These are phyloP conservation scores for Atrichornis clamosus DNA, from an alignment of 2,113 vertebrate genomes.

Conservation along the genomic window DNA sequence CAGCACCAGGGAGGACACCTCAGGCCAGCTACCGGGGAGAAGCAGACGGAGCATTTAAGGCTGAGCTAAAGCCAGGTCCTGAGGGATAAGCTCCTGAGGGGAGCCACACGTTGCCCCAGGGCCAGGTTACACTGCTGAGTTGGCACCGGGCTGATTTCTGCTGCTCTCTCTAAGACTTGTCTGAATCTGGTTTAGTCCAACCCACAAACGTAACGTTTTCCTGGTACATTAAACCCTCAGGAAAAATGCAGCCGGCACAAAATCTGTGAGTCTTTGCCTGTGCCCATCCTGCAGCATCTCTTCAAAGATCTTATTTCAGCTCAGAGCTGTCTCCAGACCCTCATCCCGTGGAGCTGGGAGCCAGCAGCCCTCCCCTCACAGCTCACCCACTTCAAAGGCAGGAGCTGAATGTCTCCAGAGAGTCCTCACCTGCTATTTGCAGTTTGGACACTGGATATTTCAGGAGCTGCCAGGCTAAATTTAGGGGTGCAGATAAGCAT, in stretches of 20 bases:
- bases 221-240: not conserved
- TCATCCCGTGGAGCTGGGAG: not conserved
- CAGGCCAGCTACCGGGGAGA: not conserved
- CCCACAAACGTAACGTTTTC: not conserved
- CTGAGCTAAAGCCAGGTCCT: not conserved
- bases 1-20: not conserved
- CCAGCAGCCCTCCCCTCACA: not conserved
- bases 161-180: not conserved
- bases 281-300: not conserved
- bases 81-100: not conserved
- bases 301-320: not conserved
- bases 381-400: not conserved
- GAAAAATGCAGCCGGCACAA: not conserved
- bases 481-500: slow-evolving; percentile 11
- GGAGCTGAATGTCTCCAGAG: not conserved
- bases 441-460: not conserved
- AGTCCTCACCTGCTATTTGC: not conserved
- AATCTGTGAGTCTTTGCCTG: not conserved
- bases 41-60: not conserved
- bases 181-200: not conserved
- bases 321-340: not conserved
- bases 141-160: not conserved
- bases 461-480: slow-evolving; percentile 20
- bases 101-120: not conserved
- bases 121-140: not conserved